Evolutionary conservation across 2,888 invertebrate genomes (phyloP).

Genomic region (Carterocephalus palaemon): DNA sequence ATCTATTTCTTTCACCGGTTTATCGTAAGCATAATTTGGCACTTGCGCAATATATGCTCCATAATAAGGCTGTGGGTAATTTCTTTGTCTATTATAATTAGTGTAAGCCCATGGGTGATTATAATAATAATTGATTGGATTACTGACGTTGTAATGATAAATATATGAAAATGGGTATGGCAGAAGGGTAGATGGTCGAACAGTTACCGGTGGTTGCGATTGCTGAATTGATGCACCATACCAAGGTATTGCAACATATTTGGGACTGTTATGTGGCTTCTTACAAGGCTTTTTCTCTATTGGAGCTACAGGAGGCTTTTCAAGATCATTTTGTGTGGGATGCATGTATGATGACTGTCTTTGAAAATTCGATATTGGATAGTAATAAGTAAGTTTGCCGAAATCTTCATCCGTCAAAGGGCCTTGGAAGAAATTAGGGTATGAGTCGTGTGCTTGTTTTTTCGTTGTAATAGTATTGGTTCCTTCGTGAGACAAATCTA

Average conservation of each 20-base stretch:
- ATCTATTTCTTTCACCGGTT: constrained; percentile 23
- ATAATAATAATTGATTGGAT: constrained; percentile 35
- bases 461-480: constrained; percentile 31
- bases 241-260: constrained; percentile 26
- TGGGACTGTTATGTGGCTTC: constrained; percentile 25
- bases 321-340: constrained; percentile 25
- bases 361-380: constrained; percentile 51
- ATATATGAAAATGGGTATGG: constrained; percentile 55
- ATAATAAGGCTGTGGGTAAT: constrained; percentile 34
- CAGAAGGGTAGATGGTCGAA: constrained; percentile 41
- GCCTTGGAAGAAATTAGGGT: constrained; percentile 39
- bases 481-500: constrained; percentile 37
- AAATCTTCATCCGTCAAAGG: constrained; percentile 40
- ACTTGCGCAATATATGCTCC: constrained; percentile 29
- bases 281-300: constrained; percentile 27
- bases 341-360: constrained; percentile 48
- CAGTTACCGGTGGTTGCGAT: constrained; percentile 29
- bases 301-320: constrained; percentile 12
- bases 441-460: constrained; percentile 7
- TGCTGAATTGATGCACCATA: constrained; percentile 29
- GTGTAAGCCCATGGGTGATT: constrained; percentile 41
- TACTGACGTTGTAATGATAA: constrained; percentile 41
- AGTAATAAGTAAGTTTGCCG: constrained; percentile 51
- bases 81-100: constrained; percentile 35
- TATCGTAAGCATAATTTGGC: constrained; percentile 29